Conservation (phyloP, 2,888 invertebrate species). For the Nysson spinosus region DNA sequence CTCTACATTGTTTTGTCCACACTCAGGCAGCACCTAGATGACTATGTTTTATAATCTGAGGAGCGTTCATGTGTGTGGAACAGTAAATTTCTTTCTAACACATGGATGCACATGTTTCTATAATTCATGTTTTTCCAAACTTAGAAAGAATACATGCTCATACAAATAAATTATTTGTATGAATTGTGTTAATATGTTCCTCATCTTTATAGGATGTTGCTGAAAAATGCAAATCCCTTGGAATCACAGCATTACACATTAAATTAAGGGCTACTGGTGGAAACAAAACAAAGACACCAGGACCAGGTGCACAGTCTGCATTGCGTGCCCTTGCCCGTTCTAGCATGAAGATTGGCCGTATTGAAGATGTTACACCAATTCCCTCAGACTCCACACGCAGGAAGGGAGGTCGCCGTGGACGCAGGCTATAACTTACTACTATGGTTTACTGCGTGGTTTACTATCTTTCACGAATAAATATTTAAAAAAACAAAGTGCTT, state of each 20-base stretch:
- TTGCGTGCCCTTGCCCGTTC: constrained; percentile 98
- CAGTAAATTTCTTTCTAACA: constrained; percentile 56
- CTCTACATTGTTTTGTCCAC: constrained; percentile 46
- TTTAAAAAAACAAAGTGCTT: constrained; percentile 47
- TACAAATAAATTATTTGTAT: not conserved
- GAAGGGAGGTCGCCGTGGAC: constrained; percentile 99
- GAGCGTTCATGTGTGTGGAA: constrained; percentile 70
- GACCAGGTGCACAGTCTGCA: constrained; percentile 99
- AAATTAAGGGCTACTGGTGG: constrained; percentile 99
- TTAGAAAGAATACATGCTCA: constrained; percentile 20
- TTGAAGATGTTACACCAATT: constrained; percentile 99
- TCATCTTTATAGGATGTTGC: constrained; percentile 90
- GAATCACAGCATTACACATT: constrained; percentile 98
- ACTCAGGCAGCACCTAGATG: constrained; percentile 68
- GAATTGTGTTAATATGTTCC: not conserved
- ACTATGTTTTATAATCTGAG: constrained; percentile 42
- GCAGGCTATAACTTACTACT: constrained; percentile 97
- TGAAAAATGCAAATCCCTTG: constrained; percentile 97
- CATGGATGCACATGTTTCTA: constrained; percentile 27
- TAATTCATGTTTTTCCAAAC: constrained; percentile 9
- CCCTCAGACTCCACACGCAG: constrained; percentile 99
- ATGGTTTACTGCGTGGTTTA: constrained; percentile 49
- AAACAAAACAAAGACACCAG: constrained; percentile 98
- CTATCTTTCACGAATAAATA: constrained; percentile 64
- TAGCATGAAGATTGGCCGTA: constrained; percentile 99